A percentile compares a stretch with the other conserved stretches of the same genome.
Evolutionary conservation across 2,888 invertebrate genomes (phyloP).

Genomic region (Cheiracanthium punctorium): DNA sequence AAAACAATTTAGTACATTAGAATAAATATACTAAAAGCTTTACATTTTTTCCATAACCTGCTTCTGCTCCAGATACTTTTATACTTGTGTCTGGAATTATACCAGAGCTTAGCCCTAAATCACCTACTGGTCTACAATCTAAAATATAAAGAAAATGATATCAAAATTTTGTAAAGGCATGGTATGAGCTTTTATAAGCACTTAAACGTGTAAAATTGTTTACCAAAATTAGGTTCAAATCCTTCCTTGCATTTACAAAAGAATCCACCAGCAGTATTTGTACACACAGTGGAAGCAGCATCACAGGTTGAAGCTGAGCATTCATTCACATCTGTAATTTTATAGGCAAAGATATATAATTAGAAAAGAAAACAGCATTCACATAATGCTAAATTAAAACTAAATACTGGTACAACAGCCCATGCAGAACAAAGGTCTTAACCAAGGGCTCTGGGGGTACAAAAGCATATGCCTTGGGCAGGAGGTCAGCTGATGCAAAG

Average conservation of each 20-base stretch:
- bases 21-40: constrained; percentile 72
- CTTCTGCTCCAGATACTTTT: constrained; percentile 87
- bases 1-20: background rate
- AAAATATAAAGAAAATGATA: background rate
- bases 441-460: too few species aligned
- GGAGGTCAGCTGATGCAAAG: too few species aligned
- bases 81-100: constrained; percentile 94
- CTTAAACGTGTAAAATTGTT: too few species aligned
- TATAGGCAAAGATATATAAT: background rate
- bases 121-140: constrained; percentile 92
- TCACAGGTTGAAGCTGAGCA: constrained; percentile 91
- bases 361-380: too few species aligned
- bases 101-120: constrained; percentile 90
- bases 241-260: constrained; percentile 86
- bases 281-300: constrained; percentile 90
- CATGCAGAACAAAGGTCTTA: too few species aligned
- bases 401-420: too few species aligned
- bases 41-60: constrained; percentile 88
- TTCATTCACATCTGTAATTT: constrained; percentile 87
- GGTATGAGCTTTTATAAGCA: too few species aligned
- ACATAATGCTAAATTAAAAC: background rate
- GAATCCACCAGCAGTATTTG: constrained; percentile 89
- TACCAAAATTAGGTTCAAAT: constrained; percentile 72
- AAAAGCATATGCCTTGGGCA: too few species aligned
- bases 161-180: too few species aligned